Evolutionary conservation across 2,888 invertebrate genomes (phyloP).

Genomic region (Galerucella pusilla): DNA sequence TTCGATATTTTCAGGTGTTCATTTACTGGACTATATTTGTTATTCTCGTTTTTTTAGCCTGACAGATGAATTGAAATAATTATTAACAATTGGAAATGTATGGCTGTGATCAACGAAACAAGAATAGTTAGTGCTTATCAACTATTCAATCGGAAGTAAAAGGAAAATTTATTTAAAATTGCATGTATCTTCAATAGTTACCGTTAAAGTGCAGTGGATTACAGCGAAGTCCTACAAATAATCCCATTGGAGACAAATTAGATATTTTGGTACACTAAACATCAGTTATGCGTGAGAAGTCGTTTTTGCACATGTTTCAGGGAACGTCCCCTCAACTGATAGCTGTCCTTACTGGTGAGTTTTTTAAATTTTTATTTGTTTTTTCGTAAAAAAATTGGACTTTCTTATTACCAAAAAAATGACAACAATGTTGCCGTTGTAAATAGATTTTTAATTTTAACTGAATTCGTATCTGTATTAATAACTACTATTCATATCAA

Average conservation of each 20-base stretch:
- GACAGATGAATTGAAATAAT: not conserved
- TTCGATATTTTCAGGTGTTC: too few relatives aligned
- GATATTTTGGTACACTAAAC: slow-evolving; percentile 8
- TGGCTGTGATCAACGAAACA: not conserved
- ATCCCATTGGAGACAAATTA: not conserved
- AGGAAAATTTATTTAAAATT: not conserved
- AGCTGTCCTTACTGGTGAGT: slow-evolving; percentile 58
- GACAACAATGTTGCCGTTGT: too few relatives aligned
- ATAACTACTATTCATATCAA: too few relatives aligned
- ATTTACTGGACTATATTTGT: not conserved
- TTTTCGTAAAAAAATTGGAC: too few relatives aligned
- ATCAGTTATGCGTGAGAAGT: slow-evolving; percentile 48
- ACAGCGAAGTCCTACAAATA: slow-evolving; percentile 11
- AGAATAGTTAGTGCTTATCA: not conserved
- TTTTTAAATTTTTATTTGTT: not conserved
- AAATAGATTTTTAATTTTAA: too few relatives aligned
- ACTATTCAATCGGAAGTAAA: not conserved
- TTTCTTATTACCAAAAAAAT: too few relatives aligned
- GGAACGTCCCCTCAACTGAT: slow-evolving; percentile 57
- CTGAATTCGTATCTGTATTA: too few relatives aligned
- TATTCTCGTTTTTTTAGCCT: not conserved
- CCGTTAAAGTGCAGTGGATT: not conserved
- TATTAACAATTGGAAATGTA: not conserved
- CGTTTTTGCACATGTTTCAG: slow-evolving; percentile 51
- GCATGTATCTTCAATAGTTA: not conserved